These are phyloP conservation scores for Trissoscelio sp. DNA, from an alignment of 2,888 invertebrate genomes.

Conservation along the genomic window DNA sequence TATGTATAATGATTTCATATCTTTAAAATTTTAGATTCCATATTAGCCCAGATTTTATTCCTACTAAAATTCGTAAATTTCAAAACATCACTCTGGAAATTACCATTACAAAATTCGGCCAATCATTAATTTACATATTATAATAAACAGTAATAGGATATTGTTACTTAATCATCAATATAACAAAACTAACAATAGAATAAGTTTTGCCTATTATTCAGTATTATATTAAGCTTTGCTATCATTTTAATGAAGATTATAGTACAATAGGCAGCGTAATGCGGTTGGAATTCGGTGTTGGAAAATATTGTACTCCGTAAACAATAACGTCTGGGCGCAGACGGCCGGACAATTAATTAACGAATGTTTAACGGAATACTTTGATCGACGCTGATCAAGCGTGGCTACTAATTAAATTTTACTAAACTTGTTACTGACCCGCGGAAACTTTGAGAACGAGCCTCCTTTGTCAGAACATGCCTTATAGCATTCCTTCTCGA, in stretches of 20 bases:
- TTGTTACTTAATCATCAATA: too few species aligned
- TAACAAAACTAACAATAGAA: too few species aligned
- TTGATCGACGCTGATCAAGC: constrained; percentile 60
- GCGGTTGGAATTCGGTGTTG: constrained; percentile 1
- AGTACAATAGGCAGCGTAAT: constrained; percentile 18
- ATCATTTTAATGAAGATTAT: constrained; percentile 12
- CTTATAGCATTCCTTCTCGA: constrained; percentile 69
- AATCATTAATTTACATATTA: too few species aligned
- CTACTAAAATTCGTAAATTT: too few species aligned
- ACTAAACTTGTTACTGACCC: constrained; percentile 75
- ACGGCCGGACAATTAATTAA: constrained; percentile 37
- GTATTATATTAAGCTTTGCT: background rate
- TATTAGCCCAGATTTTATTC: too few species aligned
- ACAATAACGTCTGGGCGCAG: constrained; percentile 17
- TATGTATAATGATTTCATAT: too few species aligned
- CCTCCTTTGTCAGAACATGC: constrained; percentile 72
- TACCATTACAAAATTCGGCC: too few species aligned
- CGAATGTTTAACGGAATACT: constrained; percentile 38
- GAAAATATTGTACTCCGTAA: constrained; percentile 25
- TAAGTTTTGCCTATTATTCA: background rate
- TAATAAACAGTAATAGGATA: too few species aligned
- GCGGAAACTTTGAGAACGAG: constrained; percentile 63
- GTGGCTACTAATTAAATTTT: constrained; percentile 75
- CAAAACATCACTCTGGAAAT: too few species aligned
- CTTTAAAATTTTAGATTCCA: too few species aligned